Evolutionary conservation across 2,113 vertebrate genomes (phyloP).

Genomic region (Ornithorhynchus anatinus): DNA sequence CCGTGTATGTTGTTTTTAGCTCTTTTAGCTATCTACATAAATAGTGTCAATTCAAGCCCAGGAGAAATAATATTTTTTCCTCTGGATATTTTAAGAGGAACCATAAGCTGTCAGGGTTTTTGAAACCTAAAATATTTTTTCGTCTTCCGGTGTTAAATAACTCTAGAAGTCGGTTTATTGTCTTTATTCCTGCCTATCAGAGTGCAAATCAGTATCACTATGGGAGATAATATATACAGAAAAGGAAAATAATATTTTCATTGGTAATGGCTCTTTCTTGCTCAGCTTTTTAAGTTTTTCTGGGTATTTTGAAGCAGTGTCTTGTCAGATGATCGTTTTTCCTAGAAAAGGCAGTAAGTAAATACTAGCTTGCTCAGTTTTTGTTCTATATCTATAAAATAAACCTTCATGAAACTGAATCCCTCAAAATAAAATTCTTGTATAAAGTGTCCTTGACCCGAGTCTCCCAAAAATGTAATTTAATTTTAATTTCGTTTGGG

Average conservation of each 20-base stretch:
- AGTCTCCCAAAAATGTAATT: background rate
- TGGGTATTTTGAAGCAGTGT: constrained; percentile 17
- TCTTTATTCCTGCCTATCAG: constrained; percentile 27
- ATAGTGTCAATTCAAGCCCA: background rate
- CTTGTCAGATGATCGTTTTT: background rate
- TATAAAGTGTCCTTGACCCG: background rate
- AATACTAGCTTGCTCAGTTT: background rate
- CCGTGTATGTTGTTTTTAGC: constrained; percentile 2
- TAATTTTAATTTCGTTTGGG: background rate
- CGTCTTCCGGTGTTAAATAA: constrained; percentile 44
- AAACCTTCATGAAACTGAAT: background rate
- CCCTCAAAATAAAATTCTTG: background rate
- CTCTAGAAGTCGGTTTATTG: constrained; percentile 45
- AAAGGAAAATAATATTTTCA: constrained; percentile 29
- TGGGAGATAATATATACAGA: constrained; percentile 24
- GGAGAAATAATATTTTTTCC: constrained; percentile 17
- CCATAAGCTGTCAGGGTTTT: background rate
- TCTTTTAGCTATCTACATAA: background rate
- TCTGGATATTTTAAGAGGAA: constrained; percentile 24
- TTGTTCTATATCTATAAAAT: background rate
- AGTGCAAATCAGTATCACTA: constrained; percentile 56
- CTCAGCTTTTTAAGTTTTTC: background rate
- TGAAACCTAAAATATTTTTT: constrained; percentile 14
- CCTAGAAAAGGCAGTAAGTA: background rate
- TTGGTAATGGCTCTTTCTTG: constrained; percentile 36